A percentile compares a stretch with the other conserved stretches of the same genome.
Conservation (phyloP, 2,888 invertebrate genomes). For the Sphaerophoria rueppellii region DNA sequence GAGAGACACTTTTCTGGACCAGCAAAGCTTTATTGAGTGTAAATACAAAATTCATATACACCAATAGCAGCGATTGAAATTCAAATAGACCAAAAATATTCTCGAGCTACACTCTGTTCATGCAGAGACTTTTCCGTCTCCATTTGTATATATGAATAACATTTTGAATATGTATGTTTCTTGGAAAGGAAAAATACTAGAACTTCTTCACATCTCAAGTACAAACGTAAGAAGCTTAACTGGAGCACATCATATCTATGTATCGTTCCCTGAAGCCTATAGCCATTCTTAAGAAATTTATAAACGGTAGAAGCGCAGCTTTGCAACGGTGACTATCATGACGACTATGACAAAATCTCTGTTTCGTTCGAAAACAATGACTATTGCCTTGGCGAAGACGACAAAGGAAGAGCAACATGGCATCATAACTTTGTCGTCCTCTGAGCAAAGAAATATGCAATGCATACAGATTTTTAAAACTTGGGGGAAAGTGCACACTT, state of each 20-base stretch:
- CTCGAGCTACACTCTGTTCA: not conserved
- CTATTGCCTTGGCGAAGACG: constrained; percentile 30
- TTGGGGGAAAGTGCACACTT: constrained; percentile 39
- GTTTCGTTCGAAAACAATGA: constrained; percentile 10
- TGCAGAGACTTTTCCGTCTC: not conserved
- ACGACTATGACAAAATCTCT: constrained; percentile 18
- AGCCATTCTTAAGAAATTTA: not conserved
- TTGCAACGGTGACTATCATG: not conserved
- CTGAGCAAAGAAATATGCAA: constrained; percentile 36
- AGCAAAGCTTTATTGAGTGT: constrained; percentile 48
- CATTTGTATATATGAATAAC: not conserved
- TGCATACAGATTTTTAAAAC: constrained; percentile 35
- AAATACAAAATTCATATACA: constrained; percentile 48
- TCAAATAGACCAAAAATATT: not conserved
- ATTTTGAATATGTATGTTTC: not conserved
- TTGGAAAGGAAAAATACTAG: not conserved
- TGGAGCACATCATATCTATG: not conserved
- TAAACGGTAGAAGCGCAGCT: not conserved
- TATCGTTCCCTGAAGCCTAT: not conserved
- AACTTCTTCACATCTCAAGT: constrained; percentile 26
- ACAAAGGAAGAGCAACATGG: not conserved
- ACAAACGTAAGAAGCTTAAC: constrained; percentile 12
- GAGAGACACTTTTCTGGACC: constrained; percentile 32
- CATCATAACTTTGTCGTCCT: constrained; percentile 2
- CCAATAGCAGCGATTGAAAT: constrained; percentile 40